Evolutionary conservation across 2,113 vertebrate genomes (phyloP).

Genomic region (Naja naja): DNA sequence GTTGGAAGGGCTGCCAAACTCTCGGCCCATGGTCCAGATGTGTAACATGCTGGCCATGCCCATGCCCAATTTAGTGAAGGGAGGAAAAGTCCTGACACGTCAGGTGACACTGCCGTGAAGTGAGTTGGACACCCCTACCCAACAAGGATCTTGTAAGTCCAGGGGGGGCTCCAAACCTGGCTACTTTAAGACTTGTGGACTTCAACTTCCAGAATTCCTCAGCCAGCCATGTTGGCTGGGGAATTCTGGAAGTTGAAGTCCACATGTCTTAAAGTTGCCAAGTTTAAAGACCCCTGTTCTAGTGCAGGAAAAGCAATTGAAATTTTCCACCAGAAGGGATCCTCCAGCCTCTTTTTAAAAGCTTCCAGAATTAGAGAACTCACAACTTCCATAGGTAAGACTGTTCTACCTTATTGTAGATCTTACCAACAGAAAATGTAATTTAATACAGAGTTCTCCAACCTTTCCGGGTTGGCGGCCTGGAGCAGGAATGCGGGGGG

Average conservation of each 20-base stretch:
- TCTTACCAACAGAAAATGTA: neutral
- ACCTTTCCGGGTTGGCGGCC: too few species aligned
- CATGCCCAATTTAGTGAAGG: too few species aligned
- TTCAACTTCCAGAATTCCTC: neutral
- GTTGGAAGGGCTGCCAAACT: neutral
- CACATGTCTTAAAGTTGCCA: too few species aligned
- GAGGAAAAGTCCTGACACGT: too few species aligned
- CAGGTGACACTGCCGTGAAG: too few species aligned
- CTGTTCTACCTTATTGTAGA: neutral
- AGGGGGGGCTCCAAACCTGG: neutral
- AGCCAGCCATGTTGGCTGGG: neutral
- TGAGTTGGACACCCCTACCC: too few species aligned
- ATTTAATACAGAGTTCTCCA: neutral
- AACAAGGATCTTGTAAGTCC: neutral
- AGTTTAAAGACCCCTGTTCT: too few species aligned
- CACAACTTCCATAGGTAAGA: neutral
- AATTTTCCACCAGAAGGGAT: neutral
- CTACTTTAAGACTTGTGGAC: neutral
- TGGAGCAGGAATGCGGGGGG: too few species aligned
- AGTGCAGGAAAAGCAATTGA: too few species aligned
- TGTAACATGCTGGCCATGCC: rapidly evolving
- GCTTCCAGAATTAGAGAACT: neutral
- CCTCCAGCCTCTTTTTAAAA: neutral
- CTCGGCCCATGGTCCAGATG: rapidly evolving
- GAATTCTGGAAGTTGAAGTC: too few species aligned